phyloP scores from a whole-genome alignment of 2,113 vertebrate genomes.

The Oostethus manadensis region DNA sequence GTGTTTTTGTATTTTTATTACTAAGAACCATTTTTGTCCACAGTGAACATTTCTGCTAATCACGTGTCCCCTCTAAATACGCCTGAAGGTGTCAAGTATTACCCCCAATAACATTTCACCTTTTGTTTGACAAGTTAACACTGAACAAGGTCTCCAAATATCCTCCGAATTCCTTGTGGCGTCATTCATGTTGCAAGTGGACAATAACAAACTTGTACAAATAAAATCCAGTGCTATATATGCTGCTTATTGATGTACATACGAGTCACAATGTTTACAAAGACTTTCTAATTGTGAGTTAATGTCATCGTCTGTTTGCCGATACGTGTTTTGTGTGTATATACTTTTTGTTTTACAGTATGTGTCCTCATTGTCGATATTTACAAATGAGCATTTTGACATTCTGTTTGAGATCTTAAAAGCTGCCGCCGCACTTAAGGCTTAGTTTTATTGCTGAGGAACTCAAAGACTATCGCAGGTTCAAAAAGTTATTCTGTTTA shows the following conservation, averaged over 20 bases:
- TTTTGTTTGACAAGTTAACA: background rate
- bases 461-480: too few relatives aligned
- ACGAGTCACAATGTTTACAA: slow-evolving; percentile 75
- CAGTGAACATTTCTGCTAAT: slow-evolving; percentile 28
- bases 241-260: slow-evolving; percentile 67
- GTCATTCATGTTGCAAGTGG: background rate
- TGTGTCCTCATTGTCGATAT: background rate
- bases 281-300: slow-evolving; percentile 60
- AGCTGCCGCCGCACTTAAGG: too few relatives aligned
- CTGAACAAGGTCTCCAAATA: too few relatives aligned
- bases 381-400: background rate
- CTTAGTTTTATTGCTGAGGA: too few relatives aligned
- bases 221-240: slow-evolving; percentile 48
- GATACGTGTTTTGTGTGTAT: slow-evolving; percentile 28
- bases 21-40: background rate
- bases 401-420: too few relatives aligned
- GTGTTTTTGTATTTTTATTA: slow-evolving; percentile 28
- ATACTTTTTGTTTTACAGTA: slow-evolving; percentile 26
- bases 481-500: too few relatives aligned
- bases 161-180: too few relatives aligned
- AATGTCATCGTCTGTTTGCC: slow-evolving; percentile 13
- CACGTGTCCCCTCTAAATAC: slow-evolving; percentile 7
- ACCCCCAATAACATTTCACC: too few relatives aligned
- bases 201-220: background rate
- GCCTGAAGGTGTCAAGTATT: slow-evolving; percentile 40